phyloP scores from a whole-genome alignment of 2,888 invertebrate genomes.

The Iphiclides podalirius region DNA sequence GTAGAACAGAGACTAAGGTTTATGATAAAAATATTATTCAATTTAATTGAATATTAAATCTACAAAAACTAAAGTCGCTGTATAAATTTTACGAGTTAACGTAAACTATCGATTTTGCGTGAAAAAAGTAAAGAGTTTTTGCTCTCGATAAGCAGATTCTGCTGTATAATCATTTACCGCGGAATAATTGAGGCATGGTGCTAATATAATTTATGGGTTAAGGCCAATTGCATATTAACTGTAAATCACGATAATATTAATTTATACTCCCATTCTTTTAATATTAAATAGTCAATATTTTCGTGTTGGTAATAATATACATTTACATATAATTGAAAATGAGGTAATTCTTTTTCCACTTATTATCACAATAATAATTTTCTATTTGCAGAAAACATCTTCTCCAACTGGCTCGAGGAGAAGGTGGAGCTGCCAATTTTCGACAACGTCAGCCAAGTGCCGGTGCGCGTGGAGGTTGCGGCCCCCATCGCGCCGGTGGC shows the following conservation, averaged over 20 bases:
- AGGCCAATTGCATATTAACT: slow-evolving; percentile 2
- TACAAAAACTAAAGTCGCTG: too few relatives aligned
- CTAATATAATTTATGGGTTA: slow-evolving; percentile 12
- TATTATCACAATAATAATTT: too few relatives aligned
- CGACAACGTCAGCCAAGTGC: slow-evolving; percentile 77
- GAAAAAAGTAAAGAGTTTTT: too few relatives aligned
- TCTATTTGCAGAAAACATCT: slow-evolving; percentile 66
- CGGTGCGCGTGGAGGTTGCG: slow-evolving; percentile 55
- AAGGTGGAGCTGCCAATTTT: slow-evolving; percentile 85
- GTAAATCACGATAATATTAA: background rate
- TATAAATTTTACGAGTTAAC: too few relatives aligned
- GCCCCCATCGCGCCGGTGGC: slow-evolving; percentile 39
- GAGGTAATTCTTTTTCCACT: too few relatives aligned
- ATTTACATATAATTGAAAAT: too few relatives aligned
- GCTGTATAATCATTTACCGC: slow-evolving; percentile 11
- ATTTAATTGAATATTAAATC: too few relatives aligned
- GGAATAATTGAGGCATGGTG: slow-evolving; percentile 11
- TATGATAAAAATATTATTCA: too few relatives aligned
- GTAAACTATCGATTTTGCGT: slow-evolving; percentile 5
- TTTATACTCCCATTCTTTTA: too few relatives aligned
- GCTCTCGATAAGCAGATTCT: slow-evolving; percentile 17
- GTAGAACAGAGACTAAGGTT: too few relatives aligned
- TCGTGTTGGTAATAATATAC: too few relatives aligned
- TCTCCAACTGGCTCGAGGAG: slow-evolving; percentile 86
- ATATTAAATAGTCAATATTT: too few relatives aligned